These are phyloP conservation scores for Pandemis cinnamomeana DNA, from an alignment of 2,888 invertebrate species.

Conservation along the genomic window DNA sequence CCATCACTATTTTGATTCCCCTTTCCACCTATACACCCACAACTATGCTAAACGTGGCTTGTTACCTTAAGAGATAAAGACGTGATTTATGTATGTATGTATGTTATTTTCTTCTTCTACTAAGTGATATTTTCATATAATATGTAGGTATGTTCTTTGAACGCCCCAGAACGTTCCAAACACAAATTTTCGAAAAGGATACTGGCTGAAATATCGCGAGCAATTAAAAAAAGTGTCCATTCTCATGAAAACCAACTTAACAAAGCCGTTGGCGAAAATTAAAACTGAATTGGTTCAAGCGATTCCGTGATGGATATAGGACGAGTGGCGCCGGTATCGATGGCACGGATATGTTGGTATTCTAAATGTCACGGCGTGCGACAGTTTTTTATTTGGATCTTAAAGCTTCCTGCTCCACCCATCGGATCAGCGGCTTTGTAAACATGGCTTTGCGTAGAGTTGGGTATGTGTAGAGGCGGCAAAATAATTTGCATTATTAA, in stretches of 20 bases:
- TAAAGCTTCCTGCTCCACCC: conserved; percentile 72
- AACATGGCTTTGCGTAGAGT: conserved; percentile 47
- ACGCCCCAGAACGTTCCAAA: neutral
- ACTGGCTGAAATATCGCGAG: conserved; percentile 24
- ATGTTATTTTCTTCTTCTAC: too few relatives aligned
- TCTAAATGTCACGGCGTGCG: conserved; percentile 61
- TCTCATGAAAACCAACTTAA: conserved; percentile 18
- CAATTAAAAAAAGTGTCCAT: conserved; percentile 17
- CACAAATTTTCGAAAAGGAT: conserved; percentile 11
- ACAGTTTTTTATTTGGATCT: conserved; percentile 51
- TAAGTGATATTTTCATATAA: too few relatives aligned
- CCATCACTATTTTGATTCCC: too few relatives aligned
- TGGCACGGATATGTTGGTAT: conserved; percentile 33
- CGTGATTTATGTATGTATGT: too few relatives aligned
- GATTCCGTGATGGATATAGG: neutral
- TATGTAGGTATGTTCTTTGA: too few relatives aligned
- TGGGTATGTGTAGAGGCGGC: conserved; percentile 47
- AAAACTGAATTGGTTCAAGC: conserved; percentile 7
- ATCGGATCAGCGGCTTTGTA: conserved; percentile 52
- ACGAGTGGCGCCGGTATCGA: conserved; percentile 28
- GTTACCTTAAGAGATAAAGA: too few relatives aligned
- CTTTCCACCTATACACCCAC: too few relatives aligned
- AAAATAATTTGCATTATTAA: neutral
- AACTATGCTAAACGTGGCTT: too few relatives aligned
- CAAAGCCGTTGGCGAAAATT: conserved; percentile 9